Percentiles rank a stretch among this genome's conserved stretches.
Evolutionary conservation across 2,797 vertebrate species (phyloP).

Genomic region (Eulemur rubriventer): DNA sequence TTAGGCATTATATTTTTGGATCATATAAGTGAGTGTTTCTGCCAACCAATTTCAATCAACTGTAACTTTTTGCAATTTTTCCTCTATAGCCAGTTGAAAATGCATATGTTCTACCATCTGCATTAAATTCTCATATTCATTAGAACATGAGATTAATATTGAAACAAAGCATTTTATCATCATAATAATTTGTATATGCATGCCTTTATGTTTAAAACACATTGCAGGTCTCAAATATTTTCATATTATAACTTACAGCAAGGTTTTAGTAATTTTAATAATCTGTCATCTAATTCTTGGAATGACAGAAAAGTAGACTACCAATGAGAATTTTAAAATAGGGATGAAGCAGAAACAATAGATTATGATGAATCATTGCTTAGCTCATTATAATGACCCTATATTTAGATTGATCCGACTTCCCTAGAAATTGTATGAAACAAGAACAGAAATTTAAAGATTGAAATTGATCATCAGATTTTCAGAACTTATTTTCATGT

Average conservation of each 20-base stretch:
- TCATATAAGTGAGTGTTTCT: background rate
- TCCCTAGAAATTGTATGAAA: background rate
- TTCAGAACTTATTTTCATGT: background rate
- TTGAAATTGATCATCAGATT: background rate
- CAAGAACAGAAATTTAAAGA: background rate
- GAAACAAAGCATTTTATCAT: slow-evolving; percentile 53
- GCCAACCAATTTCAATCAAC: slow-evolving; percentile 59
- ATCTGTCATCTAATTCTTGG: background rate
- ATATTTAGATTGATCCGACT: background rate
- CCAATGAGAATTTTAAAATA: slow-evolving; percentile 23
- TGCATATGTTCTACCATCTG: slow-evolving; percentile 22
- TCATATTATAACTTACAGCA: background rate
- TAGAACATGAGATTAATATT: background rate
- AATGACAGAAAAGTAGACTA: background rate
- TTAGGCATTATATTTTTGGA: slow-evolving; percentile 52
- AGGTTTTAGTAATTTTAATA: slow-evolving; percentile 46
- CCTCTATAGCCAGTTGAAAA: slow-evolving; percentile 49
- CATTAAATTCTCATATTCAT: background rate
- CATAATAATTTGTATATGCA: background rate
- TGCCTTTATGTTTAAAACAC: background rate
- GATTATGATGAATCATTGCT: background rate
- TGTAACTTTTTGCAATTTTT: slow-evolving; percentile 24
- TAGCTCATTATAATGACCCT: background rate
- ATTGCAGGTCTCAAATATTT: background rate
- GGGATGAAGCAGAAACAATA: background rate